A percentile compares a stretch with the other conserved stretches of the same genome.
phyloP scores from a whole-genome alignment of 2,888 invertebrate genomes.

The Rugalucina vietnamica region DNA sequence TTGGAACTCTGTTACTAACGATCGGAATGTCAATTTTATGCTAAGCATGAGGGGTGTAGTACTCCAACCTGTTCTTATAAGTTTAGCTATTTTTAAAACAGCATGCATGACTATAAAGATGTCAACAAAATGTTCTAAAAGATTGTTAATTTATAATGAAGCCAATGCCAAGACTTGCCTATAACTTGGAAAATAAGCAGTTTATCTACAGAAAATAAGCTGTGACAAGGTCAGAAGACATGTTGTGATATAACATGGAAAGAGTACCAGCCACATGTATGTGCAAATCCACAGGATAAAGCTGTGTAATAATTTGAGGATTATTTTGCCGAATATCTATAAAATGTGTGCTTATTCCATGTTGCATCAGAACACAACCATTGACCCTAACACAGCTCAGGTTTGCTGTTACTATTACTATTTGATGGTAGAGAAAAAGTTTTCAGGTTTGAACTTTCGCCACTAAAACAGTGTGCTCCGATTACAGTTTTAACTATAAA shows the following conservation, averaged over 20 bases:
- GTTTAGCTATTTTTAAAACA: conserved; percentile 11
- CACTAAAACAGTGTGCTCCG: conserved; percentile 45
- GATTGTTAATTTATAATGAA: conserved; percentile 9
- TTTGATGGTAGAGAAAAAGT: not conserved
- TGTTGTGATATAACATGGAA: not conserved
- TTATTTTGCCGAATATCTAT: no score
- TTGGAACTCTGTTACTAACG: not conserved
- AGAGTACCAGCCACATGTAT: no score
- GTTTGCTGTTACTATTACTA: conserved; percentile 2
- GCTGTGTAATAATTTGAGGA: no score
- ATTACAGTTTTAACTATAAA: conserved; percentile 34
- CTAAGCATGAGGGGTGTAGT: not conserved
- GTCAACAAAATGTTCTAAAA: not conserved
- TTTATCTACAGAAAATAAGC: conserved; percentile 9
- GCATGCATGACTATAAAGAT: conserved; percentile 3
- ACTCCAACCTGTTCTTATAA: not conserved
- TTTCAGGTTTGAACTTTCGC: not conserved
- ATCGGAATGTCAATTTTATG: not conserved
- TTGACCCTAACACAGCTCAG: not conserved
- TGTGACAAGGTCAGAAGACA: not conserved
- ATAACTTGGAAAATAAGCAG: not conserved
- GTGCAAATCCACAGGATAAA: no score
- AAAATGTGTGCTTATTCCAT: no score
- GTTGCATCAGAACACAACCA: no score
- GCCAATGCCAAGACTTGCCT: conserved; percentile 13